phyloP scores from a whole-genome alignment of 1,140 invertebrate species.

The Cydia splendana region DNA sequence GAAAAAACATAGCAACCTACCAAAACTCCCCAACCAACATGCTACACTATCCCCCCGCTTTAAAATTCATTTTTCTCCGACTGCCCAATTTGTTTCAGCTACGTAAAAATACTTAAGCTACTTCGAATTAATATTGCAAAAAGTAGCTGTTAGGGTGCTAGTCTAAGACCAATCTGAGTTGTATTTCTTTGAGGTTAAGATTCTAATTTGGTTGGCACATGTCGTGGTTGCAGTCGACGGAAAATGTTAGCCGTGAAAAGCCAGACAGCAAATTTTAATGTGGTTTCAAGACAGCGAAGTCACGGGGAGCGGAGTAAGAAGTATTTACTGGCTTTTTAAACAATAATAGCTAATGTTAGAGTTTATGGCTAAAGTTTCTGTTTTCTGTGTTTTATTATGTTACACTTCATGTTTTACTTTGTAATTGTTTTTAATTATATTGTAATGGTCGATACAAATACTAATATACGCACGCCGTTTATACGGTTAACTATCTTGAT shows the following conservation, averaged over 20 bases:
- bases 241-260: slow-evolving; percentile 49
- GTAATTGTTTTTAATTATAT: neutral
- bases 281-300: slow-evolving; percentile 26
- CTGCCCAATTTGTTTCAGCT: slow-evolving; percentile 41
- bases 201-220: slow-evolving; percentile 40
- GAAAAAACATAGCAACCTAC: slow-evolving; percentile 55
- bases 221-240: slow-evolving; percentile 39
- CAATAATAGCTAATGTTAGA: neutral
- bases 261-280: slow-evolving; percentile 32
- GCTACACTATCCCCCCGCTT: slow-evolving; percentile 37
- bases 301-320: slow-evolving; percentile 20
- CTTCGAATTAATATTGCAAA: slow-evolving; percentile 67
- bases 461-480: no score
- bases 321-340: slow-evolving; percentile 22
- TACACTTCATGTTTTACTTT: neutral
- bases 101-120: slow-evolving; percentile 61
- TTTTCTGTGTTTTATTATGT: neutral
- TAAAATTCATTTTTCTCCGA: slow-evolving; percentile 46
- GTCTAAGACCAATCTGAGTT: slow-evolving; percentile 43
- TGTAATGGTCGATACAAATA: no score
- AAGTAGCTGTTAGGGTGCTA: slow-evolving; percentile 51
- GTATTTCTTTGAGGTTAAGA: slow-evolving; percentile 45
- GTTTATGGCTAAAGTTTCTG: slow-evolving; percentile 3
- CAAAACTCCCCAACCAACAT: slow-evolving; percentile 41
- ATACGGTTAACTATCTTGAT: no score